These are phyloP conservation scores for Diplodus puntazzo DNA, from an alignment of 2,797 vertebrate genomes.

Conservation along the genomic window DNA sequence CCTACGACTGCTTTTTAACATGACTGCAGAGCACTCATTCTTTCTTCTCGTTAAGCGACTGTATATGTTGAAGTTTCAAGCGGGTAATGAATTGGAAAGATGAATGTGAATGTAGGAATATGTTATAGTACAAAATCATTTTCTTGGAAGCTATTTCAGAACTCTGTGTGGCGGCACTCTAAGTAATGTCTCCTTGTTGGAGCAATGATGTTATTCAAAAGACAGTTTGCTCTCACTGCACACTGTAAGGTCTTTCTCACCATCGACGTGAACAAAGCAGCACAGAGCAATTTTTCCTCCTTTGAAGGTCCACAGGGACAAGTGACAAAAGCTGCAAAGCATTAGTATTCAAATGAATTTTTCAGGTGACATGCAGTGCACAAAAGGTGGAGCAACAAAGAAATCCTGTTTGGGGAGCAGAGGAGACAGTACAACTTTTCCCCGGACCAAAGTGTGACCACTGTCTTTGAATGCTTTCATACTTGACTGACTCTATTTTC, in stretches of 20 bases:
- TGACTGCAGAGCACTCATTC: background rate
- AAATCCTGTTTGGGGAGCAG: conserved; percentile 41
- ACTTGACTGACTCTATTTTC: conserved; percentile 67
- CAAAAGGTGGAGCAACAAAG: conserved; percentile 65
- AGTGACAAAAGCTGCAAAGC: conserved; percentile 53
- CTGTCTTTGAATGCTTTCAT: conserved; percentile 61
- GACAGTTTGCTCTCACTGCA: conserved; percentile 10
- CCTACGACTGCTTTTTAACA: conserved; percentile 5
- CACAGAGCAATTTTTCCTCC: background rate
- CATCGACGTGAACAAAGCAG: conserved; percentile 26
- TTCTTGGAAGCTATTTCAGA: conserved; percentile 27
- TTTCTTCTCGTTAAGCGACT: conserved; percentile 18
- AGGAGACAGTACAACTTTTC: conserved; percentile 40
- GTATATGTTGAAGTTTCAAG: conserved; percentile 23
- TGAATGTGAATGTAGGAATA: conserved; percentile 38
- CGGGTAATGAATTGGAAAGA: conserved; percentile 36
- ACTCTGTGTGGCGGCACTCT: background rate
- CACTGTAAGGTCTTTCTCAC: conserved; percentile 27
- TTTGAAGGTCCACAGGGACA: conserved; percentile 30
- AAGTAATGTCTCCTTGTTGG: conserved; percentile 5
- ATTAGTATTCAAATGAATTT: conserved; percentile 76
- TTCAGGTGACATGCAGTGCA: conserved; percentile 70
- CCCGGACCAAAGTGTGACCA: conserved; percentile 38
- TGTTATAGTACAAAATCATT: conserved; percentile 26
- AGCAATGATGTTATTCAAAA: conserved; percentile 23